Base-by-base conservation (phyloP, 2,888 invertebrate species). In the Yponomeuta sedellus region DNA sequence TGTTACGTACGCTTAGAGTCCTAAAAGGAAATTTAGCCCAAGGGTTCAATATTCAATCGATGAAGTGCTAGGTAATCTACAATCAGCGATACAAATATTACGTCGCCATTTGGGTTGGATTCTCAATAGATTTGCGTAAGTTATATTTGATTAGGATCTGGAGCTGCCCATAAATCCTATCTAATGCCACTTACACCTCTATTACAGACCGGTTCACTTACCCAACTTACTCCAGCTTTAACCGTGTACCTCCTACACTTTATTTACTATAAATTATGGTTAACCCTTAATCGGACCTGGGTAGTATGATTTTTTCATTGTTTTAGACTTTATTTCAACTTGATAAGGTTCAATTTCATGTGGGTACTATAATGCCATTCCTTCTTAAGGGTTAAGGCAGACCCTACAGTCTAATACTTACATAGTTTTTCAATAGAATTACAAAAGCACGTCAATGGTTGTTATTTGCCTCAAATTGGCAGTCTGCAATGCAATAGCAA, bases 111-210 rank as follows among this genome's bases (percentile, higher is more conserved):
- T 58, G 58, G 19, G 11, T 19, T 20, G 12, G 25, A 25, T 0
- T 25, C 22, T 19, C 59, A 59, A 59, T 59, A 10, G 22, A 52
- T 52, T 52, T 52, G 10, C 59, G 12, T 25, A 83, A 88, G 81
- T 85, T 84, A 79, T 85, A 86, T 88, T 88, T 88, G 87, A 88
- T 88, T 83, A 86, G 80, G 85, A 83, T 79, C 78, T 75, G 75
- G 71, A 67, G 44, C 80, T 76, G 67, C 69, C 70, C 69, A 69
- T 68, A 70, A 74, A 52, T 74, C 76, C 75, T 73, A 52, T 16
- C 44, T 16, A 16, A 52, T 52, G 44, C 44, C 12, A 16, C 12
- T 16, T 3, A 52, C 12, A 12, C 44, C 10, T 1, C 2, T 52
- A 52, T 52, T 52, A 52, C 12, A 52, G 44, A 52, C 44, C 44